phyloP scores from a whole-genome alignment of 2,888 invertebrate species.

The Netelia virgata region DNA sequence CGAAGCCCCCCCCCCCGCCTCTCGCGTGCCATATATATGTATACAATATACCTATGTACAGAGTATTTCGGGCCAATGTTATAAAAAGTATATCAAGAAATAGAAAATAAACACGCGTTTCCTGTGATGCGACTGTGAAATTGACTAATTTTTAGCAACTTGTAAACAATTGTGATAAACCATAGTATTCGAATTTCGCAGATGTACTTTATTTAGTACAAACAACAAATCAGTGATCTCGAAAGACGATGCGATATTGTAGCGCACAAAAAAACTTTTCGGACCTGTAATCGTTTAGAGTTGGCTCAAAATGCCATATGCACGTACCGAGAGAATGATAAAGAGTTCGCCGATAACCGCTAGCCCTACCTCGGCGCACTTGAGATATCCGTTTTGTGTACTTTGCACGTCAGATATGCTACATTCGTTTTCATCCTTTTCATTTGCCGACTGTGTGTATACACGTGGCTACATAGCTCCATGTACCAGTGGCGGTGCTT shows the following conservation, averaged over 20 bases:
- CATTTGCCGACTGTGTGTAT: constrained; percentile 27
- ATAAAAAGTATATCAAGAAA: background rate
- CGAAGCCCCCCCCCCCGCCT: constrained; percentile 14
- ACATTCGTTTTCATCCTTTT: constrained; percentile 43
- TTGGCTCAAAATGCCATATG: background rate
- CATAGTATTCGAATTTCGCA: no score
- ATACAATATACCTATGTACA: background rate
- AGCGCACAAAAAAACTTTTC: no score
- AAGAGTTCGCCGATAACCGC: constrained; percentile 43
- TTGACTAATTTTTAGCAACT: no score
- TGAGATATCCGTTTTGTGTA: constrained; percentile 55
- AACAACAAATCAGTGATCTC: no score
- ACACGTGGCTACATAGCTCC: background rate
- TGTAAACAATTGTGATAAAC: no score
- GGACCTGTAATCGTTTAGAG: background rate
- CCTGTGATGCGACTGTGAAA: background rate
- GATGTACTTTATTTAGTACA: no score
- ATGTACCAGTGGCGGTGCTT: background rate
- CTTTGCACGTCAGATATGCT: constrained; percentile 42
- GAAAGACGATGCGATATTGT: no score
- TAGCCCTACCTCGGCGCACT: constrained; percentile 29
- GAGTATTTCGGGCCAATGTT: constrained; percentile 7
- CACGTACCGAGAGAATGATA: constrained; percentile 3
- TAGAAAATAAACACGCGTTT: background rate
- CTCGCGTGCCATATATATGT: background rate